Evolutionary conservation across 2,797 vertebrate species (phyloP).

Genomic region (Pristis pectinata): DNA sequence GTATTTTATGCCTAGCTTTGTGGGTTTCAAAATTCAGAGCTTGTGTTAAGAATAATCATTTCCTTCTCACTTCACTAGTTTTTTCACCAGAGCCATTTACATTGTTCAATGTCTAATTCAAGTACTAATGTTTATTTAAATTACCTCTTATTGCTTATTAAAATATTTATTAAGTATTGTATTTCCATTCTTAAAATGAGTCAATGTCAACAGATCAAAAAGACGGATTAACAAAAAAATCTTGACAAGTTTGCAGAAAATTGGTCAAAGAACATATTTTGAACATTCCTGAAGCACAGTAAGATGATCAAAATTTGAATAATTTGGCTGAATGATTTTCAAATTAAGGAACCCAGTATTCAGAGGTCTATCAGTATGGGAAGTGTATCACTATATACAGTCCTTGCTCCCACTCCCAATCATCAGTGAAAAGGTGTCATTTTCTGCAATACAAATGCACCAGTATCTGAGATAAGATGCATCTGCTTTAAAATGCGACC

Average conservation of each 20-base stretch:
- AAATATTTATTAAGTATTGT: too few relatives aligned
- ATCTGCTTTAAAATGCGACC: background rate
- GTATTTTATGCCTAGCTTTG: background rate
- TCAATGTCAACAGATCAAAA: too few relatives aligned
- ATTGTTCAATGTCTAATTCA: too few relatives aligned
- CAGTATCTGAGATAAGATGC: background rate
- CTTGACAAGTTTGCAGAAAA: background rate
- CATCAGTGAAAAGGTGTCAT: background rate
- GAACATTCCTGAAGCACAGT: background rate
- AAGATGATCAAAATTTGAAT: background rate
- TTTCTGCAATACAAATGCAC: background rate
- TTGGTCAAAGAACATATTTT: background rate
- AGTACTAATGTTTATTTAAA: too few relatives aligned
- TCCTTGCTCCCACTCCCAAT: background rate
- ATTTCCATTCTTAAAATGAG: too few relatives aligned
- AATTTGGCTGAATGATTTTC: background rate
- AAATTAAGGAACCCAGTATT: background rate
- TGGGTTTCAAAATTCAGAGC: background rate
- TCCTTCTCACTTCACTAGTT: too few relatives aligned
- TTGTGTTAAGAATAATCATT: background rate
- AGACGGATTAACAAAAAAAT: background rate
- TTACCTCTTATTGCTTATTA: too few relatives aligned
- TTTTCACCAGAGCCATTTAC: too few relatives aligned
- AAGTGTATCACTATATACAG: background rate
- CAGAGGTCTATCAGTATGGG: background rate